Evolutionary conservation across 2,113 vertebrate species (phyloP).

Genomic region (Gavia stellata): DNA sequence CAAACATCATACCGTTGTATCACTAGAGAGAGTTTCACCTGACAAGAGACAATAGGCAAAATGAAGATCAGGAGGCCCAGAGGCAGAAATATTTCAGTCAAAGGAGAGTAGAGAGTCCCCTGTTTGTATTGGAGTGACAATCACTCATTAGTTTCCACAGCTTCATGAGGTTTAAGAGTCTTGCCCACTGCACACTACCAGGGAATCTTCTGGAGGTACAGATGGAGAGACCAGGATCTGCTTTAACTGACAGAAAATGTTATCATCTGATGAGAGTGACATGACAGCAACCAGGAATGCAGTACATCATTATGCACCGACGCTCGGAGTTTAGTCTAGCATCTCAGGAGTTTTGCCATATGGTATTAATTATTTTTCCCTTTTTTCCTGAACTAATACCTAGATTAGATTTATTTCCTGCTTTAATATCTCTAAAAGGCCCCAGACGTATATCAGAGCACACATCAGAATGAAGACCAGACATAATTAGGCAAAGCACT

Average conservation of each 20-base stretch:
- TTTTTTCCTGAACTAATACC: not conserved
- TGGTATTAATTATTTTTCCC: not conserved
- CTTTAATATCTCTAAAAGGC: not conserved
- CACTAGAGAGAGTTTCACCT: not conserved
- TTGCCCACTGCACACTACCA: not conserved
- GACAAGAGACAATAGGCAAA: not conserved
- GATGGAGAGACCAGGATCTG: not conserved
- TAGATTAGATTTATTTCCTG: conserved; percentile 10
- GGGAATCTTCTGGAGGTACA: not conserved
- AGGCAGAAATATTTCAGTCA: not conserved
- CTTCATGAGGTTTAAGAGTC: not conserved
- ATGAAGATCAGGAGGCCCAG: not conserved
- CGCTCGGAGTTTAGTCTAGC: not conserved
- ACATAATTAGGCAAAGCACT: not conserved
- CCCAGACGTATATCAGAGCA: not conserved
- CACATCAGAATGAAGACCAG: not conserved
- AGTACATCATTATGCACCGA: not conserved
- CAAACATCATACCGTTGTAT: not conserved
- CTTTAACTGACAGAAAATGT: not conserved
- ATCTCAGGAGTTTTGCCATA: not conserved
- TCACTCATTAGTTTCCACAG: not conserved
- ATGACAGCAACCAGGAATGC: not conserved
- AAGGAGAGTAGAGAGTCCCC: not conserved
- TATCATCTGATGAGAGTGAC: not conserved
- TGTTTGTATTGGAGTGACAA: not conserved